phyloP scores from a whole-genome alignment of 2,888 invertebrate genomes.

The Drosophila mettleri region DNA sequence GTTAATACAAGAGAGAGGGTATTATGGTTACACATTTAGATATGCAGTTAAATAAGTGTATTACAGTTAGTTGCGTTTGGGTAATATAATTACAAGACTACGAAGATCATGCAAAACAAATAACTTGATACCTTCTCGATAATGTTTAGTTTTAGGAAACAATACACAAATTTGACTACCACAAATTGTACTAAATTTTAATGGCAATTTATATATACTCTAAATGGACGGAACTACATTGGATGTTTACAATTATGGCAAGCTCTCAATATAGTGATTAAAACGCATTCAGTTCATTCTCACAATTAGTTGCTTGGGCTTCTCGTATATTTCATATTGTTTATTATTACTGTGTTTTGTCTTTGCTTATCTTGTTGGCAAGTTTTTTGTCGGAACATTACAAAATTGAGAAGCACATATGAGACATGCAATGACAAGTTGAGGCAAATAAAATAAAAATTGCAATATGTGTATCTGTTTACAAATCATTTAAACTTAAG shows the following conservation, averaged over 20 bases:
- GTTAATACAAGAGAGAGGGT: conserved; percentile 80
- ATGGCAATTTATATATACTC: conserved; percentile 60
- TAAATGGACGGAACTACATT: conserved; percentile 63
- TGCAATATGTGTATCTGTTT: conserved; percentile 27
- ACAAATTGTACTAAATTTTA: conserved; percentile 46
- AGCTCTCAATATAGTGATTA: conserved; percentile 70
- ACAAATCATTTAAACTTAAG: conserved; percentile 56
- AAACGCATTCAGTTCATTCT: conserved; percentile 38
- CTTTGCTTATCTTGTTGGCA: conserved; percentile 55
- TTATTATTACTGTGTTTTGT: not conserved
- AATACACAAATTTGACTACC: conserved; percentile 48
- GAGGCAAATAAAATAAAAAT: conserved; percentile 28
- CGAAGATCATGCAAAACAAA: conserved; percentile 81
- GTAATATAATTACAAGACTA: conserved; percentile 49
- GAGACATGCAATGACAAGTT: conserved; percentile 64
- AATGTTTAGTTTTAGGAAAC: conserved; percentile 33
- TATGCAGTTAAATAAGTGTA: conserved; percentile 45
- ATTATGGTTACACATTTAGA: conserved; percentile 81
- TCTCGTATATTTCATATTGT: conserved; percentile 1
- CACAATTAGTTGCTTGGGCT: conserved; percentile 42
- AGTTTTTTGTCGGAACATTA: conserved; percentile 56
- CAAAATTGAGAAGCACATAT: conserved; percentile 53
- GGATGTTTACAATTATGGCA: conserved; percentile 67
- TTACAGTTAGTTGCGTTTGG: conserved; percentile 29
- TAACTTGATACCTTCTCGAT: conserved; percentile 40